A percentile compares a stretch with the other conserved stretches of the same genome.
phyloP scores from a whole-genome alignment of 2,113 vertebrate species.

The Noctilio leporinus region DNA sequence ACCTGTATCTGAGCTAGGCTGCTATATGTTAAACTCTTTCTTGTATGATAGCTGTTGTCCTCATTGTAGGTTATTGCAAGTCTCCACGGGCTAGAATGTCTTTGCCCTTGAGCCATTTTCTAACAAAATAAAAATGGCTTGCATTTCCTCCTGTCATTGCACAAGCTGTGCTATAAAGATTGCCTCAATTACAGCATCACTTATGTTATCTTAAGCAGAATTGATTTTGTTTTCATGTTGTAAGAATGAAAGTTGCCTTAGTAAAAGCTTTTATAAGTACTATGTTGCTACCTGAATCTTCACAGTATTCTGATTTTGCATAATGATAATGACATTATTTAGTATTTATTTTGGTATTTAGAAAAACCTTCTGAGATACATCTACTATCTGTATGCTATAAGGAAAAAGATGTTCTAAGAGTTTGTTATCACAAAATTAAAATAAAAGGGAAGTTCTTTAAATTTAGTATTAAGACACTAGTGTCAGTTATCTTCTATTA shows the following conservation, averaged over 20 bases:
- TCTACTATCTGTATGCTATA: constrained; percentile 29
- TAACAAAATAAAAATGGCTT: constrained; percentile 70
- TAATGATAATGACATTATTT: constrained; percentile 65
- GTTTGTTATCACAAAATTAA: constrained; percentile 27
- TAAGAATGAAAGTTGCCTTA: constrained; percentile 55
- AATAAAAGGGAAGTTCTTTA: constrained; percentile 10
- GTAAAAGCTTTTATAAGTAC: constrained; percentile 59
- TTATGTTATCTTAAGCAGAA: constrained; percentile 74
- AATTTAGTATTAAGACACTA: background rate
- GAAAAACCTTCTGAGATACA: constrained; percentile 27
- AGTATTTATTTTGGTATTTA: constrained; percentile 70
- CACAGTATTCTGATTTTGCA: constrained; percentile 54
- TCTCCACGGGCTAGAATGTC: constrained; percentile 67
- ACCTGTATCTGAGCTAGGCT: constrained; percentile 63
- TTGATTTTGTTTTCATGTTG: constrained; percentile 71
- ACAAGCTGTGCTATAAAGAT: constrained; percentile 67
- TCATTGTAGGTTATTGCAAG: constrained; percentile 69
- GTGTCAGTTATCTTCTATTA: constrained; percentile 5
- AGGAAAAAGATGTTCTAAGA: constrained; percentile 41
- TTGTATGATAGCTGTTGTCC: constrained; percentile 59
- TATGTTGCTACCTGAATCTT: background rate
- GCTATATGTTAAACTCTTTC: constrained; percentile 76
- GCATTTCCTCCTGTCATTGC: constrained; percentile 68
- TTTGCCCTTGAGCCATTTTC: constrained; percentile 72
- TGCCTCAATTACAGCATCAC: constrained; percentile 68